These are phyloP conservation scores for Drosophila sechellia DNA, from an alignment of 1,140 invertebrate species.

Conservation along the genomic window DNA sequence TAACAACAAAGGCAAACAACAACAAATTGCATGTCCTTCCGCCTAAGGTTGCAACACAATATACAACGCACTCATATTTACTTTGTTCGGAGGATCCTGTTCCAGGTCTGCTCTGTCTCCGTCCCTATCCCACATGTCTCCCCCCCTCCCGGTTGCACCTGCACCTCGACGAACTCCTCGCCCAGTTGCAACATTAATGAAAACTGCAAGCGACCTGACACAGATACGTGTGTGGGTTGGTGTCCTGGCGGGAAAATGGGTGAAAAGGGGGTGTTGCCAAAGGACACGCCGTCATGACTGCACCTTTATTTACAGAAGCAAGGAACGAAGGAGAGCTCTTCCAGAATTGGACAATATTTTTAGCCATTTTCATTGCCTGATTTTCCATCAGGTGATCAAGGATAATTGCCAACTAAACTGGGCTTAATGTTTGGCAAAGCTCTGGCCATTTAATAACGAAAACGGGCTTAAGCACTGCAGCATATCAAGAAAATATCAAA, in stretches of 20 bases:
- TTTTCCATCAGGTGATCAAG: conserved; percentile 37
- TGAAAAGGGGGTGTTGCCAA: conserved; percentile 6
- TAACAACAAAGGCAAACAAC: conserved; percentile 73
- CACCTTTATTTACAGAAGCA: conserved; percentile 45
- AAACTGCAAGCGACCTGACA: conserved; percentile 72
- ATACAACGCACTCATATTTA: conserved; percentile 80
- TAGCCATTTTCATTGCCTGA: conserved; percentile 39
- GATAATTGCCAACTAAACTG: conserved; percentile 51
- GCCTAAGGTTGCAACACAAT: conserved; percentile 75
- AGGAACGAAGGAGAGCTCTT: conserved; percentile 13
- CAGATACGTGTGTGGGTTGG: conserved; percentile 26
- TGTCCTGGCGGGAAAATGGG: conserved; percentile 1
- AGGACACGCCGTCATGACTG: conserved; percentile 24
- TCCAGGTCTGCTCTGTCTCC: conserved; percentile 13
- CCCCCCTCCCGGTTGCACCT: conserved; percentile 4
- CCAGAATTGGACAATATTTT: conserved; percentile 45
- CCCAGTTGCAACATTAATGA: conserved; percentile 68
- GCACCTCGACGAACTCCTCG: conserved; percentile 14
- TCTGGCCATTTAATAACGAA: conserved; percentile 2
- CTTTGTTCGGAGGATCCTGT: conserved; percentile 51
- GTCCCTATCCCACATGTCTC: background rate
- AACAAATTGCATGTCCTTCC: conserved; percentile 82
- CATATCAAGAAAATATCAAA: background rate
- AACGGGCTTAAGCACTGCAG: background rate
- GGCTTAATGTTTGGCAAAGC: conserved; percentile 35